A percentile compares a stretch with the other conserved stretches of the same genome.
These are phyloP conservation scores for Salticus scenicus DNA, from an alignment of 2,888 invertebrate species.

Conservation along the genomic window DNA sequence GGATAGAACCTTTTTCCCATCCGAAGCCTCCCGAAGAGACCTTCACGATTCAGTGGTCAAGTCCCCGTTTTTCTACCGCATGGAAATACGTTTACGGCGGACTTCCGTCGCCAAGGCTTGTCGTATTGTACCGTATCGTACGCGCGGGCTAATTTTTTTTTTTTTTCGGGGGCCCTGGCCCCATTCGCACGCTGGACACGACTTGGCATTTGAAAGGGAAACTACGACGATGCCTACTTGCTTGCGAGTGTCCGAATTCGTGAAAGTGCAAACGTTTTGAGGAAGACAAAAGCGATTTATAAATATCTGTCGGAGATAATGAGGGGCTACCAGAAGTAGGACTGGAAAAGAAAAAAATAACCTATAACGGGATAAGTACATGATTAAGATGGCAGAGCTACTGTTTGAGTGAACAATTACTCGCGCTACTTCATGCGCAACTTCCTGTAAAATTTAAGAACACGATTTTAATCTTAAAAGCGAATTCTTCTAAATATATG, in stretches of 20 bases:
- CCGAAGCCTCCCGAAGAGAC: constrained; percentile 42
- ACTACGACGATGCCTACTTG: neutral
- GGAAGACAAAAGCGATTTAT: too few relatives aligned
- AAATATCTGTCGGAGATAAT: too few relatives aligned
- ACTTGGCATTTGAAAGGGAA: neutral
- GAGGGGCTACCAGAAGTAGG: too few relatives aligned
- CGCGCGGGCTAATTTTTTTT: neutral
- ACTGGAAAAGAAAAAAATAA: too few relatives aligned
- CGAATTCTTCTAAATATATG: too few relatives aligned
- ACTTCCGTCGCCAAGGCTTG: constrained; percentile 44
- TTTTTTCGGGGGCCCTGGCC: constrained; percentile 49
- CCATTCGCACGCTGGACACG: constrained; percentile 57
- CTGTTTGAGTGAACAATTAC: too few relatives aligned
- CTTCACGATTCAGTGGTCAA: constrained; percentile 64
- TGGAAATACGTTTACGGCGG: constrained; percentile 59
- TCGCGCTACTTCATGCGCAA: too few relatives aligned
- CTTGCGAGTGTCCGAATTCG: neutral
- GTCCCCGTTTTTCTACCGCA: constrained; percentile 43
- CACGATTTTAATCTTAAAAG: too few relatives aligned
- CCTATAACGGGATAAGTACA: too few relatives aligned
- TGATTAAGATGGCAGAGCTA: too few relatives aligned
- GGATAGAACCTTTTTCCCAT: constrained; percentile 28
- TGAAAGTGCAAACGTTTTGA: neutral
- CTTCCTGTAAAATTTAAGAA: too few relatives aligned
- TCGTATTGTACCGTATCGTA: neutral